Base-by-base conservation (phyloP, 2,888 invertebrate genomes). In the Erebia ligea region DNA sequence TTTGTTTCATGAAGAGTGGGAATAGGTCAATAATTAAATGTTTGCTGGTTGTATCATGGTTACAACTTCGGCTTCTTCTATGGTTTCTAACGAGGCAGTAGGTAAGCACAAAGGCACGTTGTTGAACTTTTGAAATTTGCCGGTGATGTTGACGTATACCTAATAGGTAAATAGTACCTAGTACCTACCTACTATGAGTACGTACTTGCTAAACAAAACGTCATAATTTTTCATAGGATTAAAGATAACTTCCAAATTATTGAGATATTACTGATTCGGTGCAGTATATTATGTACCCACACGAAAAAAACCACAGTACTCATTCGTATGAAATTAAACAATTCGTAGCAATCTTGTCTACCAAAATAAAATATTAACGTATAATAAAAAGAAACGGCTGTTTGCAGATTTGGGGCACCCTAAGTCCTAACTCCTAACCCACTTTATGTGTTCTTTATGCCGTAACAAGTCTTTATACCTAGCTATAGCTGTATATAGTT, bases 61-160 rank as follows among this genome's bases (percentile, higher is more conserved):
- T 45, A 19, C 13, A 58, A 45, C 19, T 45, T 61, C 19, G 21
- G 19, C 11, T 21, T 21, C 19, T 45, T 17, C 62, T 5, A 48
- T 8, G 1, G 52, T 17, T 52, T 17, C 19, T 17, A 52, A 8
- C 10, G 17, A 17, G 52, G 8, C 19, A 52, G 17, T 9, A 15
- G 15, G 50, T n/a, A 8, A 15, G 19, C 13, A 62, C 8, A 48
- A 48, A 21, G 13, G 21, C 48, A 62, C 21, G 62, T 13, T 15
- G 45, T 62, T 62, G 62, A 62, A 48, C 62, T 62, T 62, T 25
- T 48, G 45, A 13, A 61, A 9, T 48, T 62, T 21, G 62, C 45
- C 11, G 45, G 45, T 62, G 48, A 62, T 48, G 62, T 48, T 62
- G 45, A 48, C 21, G 62, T 48, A n/a, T n/a, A 45, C 48, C 48